phyloP scores from a whole-genome alignment of 2,888 invertebrate species.

The Trissolcus japonicus region DNA sequence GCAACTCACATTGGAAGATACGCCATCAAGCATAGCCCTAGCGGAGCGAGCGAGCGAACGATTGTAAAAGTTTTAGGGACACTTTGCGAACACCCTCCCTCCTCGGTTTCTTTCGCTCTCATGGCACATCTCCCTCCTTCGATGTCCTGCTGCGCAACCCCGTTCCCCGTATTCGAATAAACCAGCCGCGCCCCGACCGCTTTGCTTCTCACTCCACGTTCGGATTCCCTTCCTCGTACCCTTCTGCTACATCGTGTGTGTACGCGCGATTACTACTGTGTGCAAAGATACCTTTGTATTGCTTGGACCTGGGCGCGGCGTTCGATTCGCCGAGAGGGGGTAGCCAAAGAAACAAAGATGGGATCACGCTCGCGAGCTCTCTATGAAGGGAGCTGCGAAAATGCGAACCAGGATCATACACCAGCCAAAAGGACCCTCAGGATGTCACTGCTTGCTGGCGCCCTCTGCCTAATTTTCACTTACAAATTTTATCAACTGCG shows the following conservation, averaged over 20 bases:
- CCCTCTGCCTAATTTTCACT: slow-evolving; percentile 16
- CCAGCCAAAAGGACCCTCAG: slow-evolving; percentile 15
- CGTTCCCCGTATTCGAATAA: slow-evolving; percentile 52
- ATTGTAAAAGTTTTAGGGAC: slow-evolving; percentile 82
- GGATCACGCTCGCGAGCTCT: neutral
- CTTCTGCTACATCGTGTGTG: slow-evolving; percentile 33
- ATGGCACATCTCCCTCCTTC: slow-evolving; percentile 64
- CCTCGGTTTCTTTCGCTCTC: slow-evolving; percentile 66
- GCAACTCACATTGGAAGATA: slow-evolving; percentile 82
- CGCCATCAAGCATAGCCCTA: slow-evolving; percentile 81
- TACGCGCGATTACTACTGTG: slow-evolving; percentile 28
- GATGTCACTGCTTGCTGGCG: slow-evolving; percentile 22
- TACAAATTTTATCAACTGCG: neutral
- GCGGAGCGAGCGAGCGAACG: slow-evolving; percentile 76
- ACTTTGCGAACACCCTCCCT: slow-evolving; percentile 78
- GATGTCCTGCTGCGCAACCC: slow-evolving; percentile 45
- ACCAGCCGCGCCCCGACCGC: slow-evolving; percentile 56
- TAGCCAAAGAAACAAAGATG: slow-evolving; percentile 36
- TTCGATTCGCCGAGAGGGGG: slow-evolving; percentile 36
- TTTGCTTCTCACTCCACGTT: slow-evolving; percentile 40
- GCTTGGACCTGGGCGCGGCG: slow-evolving; percentile 55
- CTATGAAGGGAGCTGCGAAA: neutral
- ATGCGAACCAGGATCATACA: slow-evolving; percentile 4
- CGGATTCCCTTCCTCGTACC: slow-evolving; percentile 49
- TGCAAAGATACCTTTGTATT: slow-evolving; percentile 34